phyloP scores from a whole-genome alignment of 92 coral and sea anemone genomes.

The Muricea muricata region DNA sequence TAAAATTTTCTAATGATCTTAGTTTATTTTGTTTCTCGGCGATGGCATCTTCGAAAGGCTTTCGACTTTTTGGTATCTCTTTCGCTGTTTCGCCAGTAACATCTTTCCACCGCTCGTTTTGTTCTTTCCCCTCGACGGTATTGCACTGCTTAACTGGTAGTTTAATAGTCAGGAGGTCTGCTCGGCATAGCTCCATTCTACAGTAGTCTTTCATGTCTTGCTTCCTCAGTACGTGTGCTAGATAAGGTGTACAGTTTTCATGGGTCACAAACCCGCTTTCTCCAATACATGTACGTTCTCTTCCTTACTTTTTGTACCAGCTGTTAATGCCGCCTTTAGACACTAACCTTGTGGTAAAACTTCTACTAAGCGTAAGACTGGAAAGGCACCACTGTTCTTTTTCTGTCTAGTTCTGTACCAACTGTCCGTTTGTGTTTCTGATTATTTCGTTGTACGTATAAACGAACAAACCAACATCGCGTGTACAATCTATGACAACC shows the following conservation, averaged over 20 bases:
- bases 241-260: slow-evolving; percentile 37
- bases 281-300: slow-evolving; percentile 14
- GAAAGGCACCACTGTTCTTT: no score
- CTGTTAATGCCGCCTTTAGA: no score
- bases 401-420: no score
- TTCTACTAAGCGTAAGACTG: no score
- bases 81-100: not conserved
- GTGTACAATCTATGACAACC: no score
- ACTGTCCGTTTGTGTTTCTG: no score
- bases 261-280: slow-evolving; percentile 47
- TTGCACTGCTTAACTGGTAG: slow-evolving; percentile 8
- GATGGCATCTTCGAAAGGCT: slow-evolving; percentile 19
- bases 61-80: slow-evolving; percentile 39
- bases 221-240: slow-evolving; percentile 28
- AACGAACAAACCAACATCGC: no score
- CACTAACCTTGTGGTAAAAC: no score
- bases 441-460: no score
- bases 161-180: slow-evolving; percentile 20
- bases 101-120: not conserved
- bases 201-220: slow-evolving; percentile 48
- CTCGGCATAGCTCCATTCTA: slow-evolving; percentile 36
- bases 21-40: slow-evolving; percentile 4
- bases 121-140: not conserved
- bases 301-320: slow-evolving; percentile 23
- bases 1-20: slow-evolving; percentile 23